Percentiles rank a stretch among this genome's conserved stretches.
Conservation (phyloP, 2,888 invertebrate genomes). For the Plagiodera versicolora region DNA sequence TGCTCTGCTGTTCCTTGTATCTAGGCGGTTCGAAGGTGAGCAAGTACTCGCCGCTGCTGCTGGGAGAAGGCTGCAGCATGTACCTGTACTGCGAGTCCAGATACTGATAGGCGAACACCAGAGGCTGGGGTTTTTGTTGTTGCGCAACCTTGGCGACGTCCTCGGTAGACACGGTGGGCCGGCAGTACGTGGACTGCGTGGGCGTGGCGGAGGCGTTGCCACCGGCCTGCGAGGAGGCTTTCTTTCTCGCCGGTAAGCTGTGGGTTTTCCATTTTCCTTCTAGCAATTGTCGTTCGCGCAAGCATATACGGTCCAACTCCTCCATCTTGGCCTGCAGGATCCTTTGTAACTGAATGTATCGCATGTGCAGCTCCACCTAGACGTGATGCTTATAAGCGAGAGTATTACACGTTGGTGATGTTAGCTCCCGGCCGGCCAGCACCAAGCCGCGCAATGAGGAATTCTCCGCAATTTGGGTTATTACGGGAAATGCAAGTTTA, state of each 20-base stretch:
- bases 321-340: conserved; percentile 81
- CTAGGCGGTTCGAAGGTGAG: conserved; percentile 71
- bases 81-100: conserved; percentile 69
- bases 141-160: conserved; percentile 64
- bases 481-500: too few relatives aligned
- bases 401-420: neutral
- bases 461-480: too few relatives aligned
- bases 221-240: conserved; percentile 64
- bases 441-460: too few relatives aligned
- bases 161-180: conserved; percentile 78
- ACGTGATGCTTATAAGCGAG: neutral
- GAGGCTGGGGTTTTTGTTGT: conserved; percentile 45
- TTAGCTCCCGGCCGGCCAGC: too few relatives aligned
- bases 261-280: conserved; percentile 90
- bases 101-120: conserved; percentile 59
- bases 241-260: conserved; percentile 82
- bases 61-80: conserved; percentile 66
- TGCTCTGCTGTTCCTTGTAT: conserved; percentile 69
- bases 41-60: conserved; percentile 71
- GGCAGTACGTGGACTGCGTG: conserved; percentile 55
- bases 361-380: conserved; percentile 86
- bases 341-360: conserved; percentile 87
- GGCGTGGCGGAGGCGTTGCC: conserved; percentile 59
- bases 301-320: conserved; percentile 79
- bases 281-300: conserved; percentile 79